phyloP scores from a whole-genome alignment of 2,888 invertebrate species.

The Catocala nupta region DNA sequence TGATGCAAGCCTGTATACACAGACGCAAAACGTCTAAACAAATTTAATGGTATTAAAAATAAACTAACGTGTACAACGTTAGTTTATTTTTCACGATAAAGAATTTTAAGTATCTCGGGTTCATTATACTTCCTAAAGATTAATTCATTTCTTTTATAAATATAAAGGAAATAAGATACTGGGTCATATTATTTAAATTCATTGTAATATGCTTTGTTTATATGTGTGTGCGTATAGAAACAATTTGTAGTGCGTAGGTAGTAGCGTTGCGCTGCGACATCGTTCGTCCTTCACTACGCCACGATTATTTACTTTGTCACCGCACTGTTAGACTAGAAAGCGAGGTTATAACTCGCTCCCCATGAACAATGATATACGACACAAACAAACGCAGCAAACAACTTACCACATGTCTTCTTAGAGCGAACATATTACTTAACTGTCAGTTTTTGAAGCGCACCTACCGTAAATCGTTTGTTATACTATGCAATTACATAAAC shows the following conservation, averaged over 20 bases:
- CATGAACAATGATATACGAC: constrained; percentile 34
- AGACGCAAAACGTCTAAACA: no score
- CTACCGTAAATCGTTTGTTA: constrained; percentile 10
- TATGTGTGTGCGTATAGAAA: background rate
- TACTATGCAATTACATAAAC: constrained; percentile 3
- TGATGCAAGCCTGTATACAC: no score
- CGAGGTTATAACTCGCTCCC: constrained; percentile 27
- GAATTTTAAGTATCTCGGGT: no score
- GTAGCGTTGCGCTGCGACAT: background rate
- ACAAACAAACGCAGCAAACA: constrained; percentile 20
- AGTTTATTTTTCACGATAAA: no score
- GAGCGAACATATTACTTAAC: constrained; percentile 13
- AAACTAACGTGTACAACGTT: no score
- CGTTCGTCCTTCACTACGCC: constrained; percentile 5
- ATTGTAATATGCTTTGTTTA: no score
- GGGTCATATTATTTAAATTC: no score
- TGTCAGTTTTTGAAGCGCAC: constrained; percentile 14
- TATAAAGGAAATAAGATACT: no score
- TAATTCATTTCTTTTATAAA: no score
- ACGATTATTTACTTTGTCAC: constrained; percentile 39
- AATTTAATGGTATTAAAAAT: no score
- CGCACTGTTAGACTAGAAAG: constrained; percentile 34
- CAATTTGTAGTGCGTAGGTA: constrained; percentile 21
- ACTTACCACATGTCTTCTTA: constrained; percentile 24
- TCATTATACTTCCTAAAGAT: no score